Evolutionary conservation across 1,140 invertebrate species (phyloP).

Genomic region (Limonius californicus): DNA sequence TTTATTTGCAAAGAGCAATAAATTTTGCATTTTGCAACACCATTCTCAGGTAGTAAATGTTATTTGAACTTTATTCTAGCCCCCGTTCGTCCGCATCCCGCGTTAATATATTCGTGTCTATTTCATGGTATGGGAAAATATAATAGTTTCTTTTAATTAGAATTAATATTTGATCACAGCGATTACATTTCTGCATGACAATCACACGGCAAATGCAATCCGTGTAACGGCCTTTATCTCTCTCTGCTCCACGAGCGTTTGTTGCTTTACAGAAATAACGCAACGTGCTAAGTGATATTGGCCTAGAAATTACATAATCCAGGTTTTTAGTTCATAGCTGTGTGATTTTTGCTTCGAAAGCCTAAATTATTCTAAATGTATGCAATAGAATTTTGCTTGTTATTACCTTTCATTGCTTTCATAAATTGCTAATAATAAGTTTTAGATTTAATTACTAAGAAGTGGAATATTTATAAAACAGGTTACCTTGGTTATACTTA

Average conservation of each 20-base stretch:
- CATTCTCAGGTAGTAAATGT: conserved; percentile 12
- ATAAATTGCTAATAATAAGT: too few species aligned
- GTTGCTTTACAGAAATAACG: too few species aligned
- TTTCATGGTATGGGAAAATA: conserved; percentile 23
- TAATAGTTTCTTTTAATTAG: conserved; percentile 22
- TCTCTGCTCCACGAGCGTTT: too few species aligned
- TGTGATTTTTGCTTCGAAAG: background rate
- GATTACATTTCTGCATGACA: conserved; percentile 10
- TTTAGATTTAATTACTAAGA: too few species aligned
- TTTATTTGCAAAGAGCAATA: background rate
- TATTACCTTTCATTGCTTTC: too few species aligned
- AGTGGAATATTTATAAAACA: too few species aligned
- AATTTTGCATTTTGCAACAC: conserved; percentile 18
- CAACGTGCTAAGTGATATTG: conserved; percentile 16
- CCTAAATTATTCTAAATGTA: background rate
- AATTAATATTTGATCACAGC: conserved; percentile 20
- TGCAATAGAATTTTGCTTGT: too few species aligned
- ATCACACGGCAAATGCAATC: conserved; percentile 16
- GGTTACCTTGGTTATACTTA: too few species aligned
- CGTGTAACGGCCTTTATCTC: too few species aligned
- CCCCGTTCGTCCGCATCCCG: conserved; percentile 2
- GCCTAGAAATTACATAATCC: conserved; percentile 25
- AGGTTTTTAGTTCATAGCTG: conserved; percentile 18
- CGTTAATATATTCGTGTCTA: conserved; percentile 18
- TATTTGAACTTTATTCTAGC: conserved; percentile 17